Evolutionary conservation across 1,140 invertebrate genomes (phyloP).

Genomic region (Drosophila carrolli): DNA sequence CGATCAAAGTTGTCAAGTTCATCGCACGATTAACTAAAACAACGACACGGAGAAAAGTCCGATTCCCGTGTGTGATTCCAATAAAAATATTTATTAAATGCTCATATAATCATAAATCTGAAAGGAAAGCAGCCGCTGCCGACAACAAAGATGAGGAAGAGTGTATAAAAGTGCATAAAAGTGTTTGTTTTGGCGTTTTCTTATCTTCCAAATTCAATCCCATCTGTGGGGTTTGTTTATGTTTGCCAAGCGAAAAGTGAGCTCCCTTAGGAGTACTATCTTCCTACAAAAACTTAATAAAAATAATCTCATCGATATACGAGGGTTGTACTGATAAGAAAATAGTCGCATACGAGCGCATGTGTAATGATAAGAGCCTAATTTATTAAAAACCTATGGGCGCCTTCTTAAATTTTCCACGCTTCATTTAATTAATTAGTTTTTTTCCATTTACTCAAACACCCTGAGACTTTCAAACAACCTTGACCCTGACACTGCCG

Average conservation of each 20-base stretch:
- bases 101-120: constrained; percentile 11
- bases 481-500: constrained; percentile 66
- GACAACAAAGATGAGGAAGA: constrained; percentile 4
- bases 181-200: neutral
- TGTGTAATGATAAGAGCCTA: neutral
- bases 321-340: neutral
- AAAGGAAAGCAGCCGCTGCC: neutral
- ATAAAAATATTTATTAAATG: constrained; percentile 11
- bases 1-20: constrained; percentile 52
- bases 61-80: constrained; percentile 1
- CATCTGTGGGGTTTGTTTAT: constrained; percentile 11
- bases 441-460: constrained; percentile 46
- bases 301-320: constrained; percentile 3
- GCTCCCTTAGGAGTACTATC: constrained; percentile 20
- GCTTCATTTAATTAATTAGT: constrained; percentile 40
- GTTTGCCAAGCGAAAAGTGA: constrained; percentile 26
- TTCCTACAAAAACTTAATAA: neutral
- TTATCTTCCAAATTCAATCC: constrained; percentile 14
- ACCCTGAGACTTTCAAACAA: constrained; percentile 22
- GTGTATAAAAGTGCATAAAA: no score
- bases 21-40: constrained; percentile 69
- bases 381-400: neutral
- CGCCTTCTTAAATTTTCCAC: constrained; percentile 41
- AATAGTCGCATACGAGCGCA: neutral
- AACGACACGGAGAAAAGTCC: constrained; percentile 34